Evolutionary conservation across 2,113 vertebrate genomes (phyloP), one percentile per base, ranked within the genome.

Genomic region (Hirundichthys speculiger): DNA sequence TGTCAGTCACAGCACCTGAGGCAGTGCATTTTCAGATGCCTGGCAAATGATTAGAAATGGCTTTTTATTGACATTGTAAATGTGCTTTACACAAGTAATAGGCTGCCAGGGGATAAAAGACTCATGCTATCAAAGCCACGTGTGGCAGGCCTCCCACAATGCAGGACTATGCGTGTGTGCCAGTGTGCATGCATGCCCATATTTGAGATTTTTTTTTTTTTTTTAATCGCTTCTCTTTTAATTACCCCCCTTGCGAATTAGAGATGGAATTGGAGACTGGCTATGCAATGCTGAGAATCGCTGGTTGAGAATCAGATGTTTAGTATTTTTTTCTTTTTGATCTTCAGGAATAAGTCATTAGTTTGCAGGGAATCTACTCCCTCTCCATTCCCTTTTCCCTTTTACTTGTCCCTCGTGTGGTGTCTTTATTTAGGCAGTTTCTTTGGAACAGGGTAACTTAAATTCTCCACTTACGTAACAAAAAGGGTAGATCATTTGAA

Each of bases 61-160:
- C 72, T 89, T 27, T 91, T 93, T 90, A 91, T 92, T 91, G 90
- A 92, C 84, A 91, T 58, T 87, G 90, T 91, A 89, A 92, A 92
- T 81, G 85, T 48, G 62, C 87, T 89, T 90, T 85, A 90, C 53
- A 65, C 88, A 83, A 75, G 80, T 84, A 74, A 75, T 59, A 71
- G 49, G 67, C 81, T 87, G 86, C 87, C 89, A 88, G 81, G 48
- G 75, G 81, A 89, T 86, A 90, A 90, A 82, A 84, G 80, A 85
- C 57, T 82, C 73, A 74, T 61, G 80, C 80, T 74, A 84, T 88
- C 80, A 86, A 86, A 90, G 86, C 79, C 75, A 71, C 54, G 72
- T 73, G 84, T 78, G 75, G 75, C 79, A 62, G 21, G 66, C 84
- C 84, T 86, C 83, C 86, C 86, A 83, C 77, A 75, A 68, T 5